Conservation (phyloP, 2,797 vertebrate genomes). For the Notolabrus celidotus region DNA sequence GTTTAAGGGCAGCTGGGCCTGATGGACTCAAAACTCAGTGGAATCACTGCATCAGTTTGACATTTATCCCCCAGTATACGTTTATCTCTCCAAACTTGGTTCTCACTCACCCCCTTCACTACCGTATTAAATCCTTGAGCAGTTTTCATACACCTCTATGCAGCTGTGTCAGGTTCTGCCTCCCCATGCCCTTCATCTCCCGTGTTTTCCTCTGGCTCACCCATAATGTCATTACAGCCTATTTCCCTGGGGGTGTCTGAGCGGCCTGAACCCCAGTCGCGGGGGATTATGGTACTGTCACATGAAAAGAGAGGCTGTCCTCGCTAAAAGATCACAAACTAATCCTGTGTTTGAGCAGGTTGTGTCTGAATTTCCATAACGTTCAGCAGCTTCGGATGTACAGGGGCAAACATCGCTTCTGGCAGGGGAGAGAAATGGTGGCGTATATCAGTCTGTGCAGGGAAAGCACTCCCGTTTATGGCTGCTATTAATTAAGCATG, state of each 20-base stretch:
- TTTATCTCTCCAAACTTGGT: conserved; percentile 48
- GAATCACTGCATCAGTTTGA: conserved; percentile 52
- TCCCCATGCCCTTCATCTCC: conserved; percentile 64
- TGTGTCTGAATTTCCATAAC: conserved; percentile 71
- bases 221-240: conserved; percentile 74
- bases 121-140: conserved; percentile 51
- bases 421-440: conserved; percentile 71
- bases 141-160: conserved; percentile 52
- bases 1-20: conserved; percentile 41
- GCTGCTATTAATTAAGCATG: conserved; percentile 85
- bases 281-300: conserved; percentile 77
- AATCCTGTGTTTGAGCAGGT: conserved; percentile 80
- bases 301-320: conserved; percentile 72
- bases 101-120: conserved; percentile 35
- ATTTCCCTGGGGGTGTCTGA: conserved; percentile 65
- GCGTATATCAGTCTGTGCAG: conserved; percentile 73
- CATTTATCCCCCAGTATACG: conserved; percentile 53
- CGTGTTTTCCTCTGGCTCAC: conserved; percentile 65
- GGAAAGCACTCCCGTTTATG: conserved; percentile 73
- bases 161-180: conserved; percentile 51
- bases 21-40: conserved; percentile 55
- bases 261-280: conserved; percentile 54
- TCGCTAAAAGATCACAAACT: conserved; percentile 74
- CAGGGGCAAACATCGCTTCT: conserved; percentile 70
- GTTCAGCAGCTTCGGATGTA: conserved; percentile 52